These are phyloP conservation scores for Malacosoma neustria DNA, from an alignment of 2,888 invertebrate species.

Conservation along the genomic window DNA sequence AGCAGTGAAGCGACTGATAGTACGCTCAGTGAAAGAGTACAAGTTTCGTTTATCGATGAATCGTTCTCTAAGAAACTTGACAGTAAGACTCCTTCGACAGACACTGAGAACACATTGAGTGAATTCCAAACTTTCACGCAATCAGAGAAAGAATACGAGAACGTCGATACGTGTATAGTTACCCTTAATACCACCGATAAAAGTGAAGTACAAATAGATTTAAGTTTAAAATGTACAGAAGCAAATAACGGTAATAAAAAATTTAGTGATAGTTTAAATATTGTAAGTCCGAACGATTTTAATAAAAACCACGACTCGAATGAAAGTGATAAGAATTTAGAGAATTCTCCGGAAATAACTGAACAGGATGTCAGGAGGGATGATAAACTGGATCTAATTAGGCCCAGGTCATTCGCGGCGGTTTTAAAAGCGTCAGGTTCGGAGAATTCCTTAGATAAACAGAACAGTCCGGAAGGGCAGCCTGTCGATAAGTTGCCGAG, in stretches of 20 bases:
- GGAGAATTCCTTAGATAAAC: slow-evolving; percentile 57
- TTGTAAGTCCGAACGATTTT: slow-evolving; percentile 40
- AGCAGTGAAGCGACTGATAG: slow-evolving; percentile 59
- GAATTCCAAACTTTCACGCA: slow-evolving; percentile 54
- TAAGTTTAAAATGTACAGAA: slow-evolving; percentile 49
- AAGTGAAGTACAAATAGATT: slow-evolving; percentile 69
- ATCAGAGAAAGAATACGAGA: slow-evolving; percentile 23
- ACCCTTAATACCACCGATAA: slow-evolving; percentile 65
- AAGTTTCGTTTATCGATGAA: slow-evolving; percentile 62
- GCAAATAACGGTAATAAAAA: slow-evolving; percentile 30
- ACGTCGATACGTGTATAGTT: slow-evolving; percentile 27
- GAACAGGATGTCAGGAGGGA: slow-evolving; percentile 14
- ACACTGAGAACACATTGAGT: slow-evolving; percentile 62
- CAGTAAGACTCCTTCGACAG: slow-evolving; percentile 63
- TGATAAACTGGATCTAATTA: slow-evolving; percentile 33
- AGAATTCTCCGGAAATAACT: slow-evolving; percentile 5
- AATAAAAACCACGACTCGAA: slow-evolving; percentile 33
- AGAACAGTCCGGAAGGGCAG: slow-evolving; percentile 52
- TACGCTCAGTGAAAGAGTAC: slow-evolving; percentile 60
- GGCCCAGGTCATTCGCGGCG: slow-evolving; percentile 59
- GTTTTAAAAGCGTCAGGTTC: slow-evolving; percentile 59
- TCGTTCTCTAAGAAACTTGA: slow-evolving; percentile 61
- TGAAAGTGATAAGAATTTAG: slow-evolving; percentile 17
- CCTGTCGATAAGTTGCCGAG: slow-evolving; percentile 67
- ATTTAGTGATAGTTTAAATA: slow-evolving; percentile 51